Conservation (phyloP, 2,113 vertebrate genomes). For the Colaptes auratus region DNA sequence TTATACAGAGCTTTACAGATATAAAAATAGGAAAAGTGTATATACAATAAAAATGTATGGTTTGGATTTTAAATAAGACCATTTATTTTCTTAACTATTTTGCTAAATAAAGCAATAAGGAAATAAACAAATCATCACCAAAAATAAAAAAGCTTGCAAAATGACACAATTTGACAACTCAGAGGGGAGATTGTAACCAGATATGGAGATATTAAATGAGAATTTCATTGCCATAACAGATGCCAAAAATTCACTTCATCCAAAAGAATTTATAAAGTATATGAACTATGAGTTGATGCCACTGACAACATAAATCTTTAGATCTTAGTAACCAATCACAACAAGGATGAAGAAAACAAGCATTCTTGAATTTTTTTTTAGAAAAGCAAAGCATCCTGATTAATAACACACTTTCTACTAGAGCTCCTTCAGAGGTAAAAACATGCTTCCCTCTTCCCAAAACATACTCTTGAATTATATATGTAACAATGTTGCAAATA, state of each 20-base stretch:
- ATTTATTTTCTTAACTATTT: neutral
- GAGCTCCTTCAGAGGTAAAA: conserved; percentile 25
- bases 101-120: conserved; percentile 5
- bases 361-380: conserved; percentile 21
- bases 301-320: neutral
- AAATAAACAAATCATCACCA: neutral
- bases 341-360: conserved; percentile 61
- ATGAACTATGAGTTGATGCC: neutral
- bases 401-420: conserved; percentile 61
- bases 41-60: neutral
- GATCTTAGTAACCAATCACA: conserved; percentile 6
- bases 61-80: neutral
- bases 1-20: conserved; percentile 21
- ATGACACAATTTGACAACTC: neutral
- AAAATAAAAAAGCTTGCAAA: neutral
- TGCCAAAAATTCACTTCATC: conserved; percentile 2
- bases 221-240: neutral
- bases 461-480: conserved; percentile 16
- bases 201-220: neutral
- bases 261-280: neutral
- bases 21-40: neutral
- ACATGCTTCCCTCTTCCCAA: neutral
- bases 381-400: conserved; percentile 54
- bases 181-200: neutral
- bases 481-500: neutral